Percentiles rank a stretch among this genome's conserved stretches.
phyloP scores from a whole-genome alignment of 2,113 vertebrate genomes.

The Sakesphorus luctuosus region DNA sequence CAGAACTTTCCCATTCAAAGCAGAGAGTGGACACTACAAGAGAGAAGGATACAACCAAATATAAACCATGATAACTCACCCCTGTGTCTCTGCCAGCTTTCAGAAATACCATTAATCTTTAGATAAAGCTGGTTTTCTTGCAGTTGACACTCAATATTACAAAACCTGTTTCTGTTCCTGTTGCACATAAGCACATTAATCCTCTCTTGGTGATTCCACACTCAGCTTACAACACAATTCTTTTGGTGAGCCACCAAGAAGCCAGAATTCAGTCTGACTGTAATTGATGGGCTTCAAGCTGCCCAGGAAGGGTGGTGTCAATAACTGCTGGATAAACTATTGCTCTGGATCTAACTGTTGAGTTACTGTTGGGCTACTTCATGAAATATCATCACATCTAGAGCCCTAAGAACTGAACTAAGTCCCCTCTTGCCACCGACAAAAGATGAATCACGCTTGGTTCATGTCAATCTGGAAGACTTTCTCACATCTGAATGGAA shows the following conservation, averaged over 20 bases:
- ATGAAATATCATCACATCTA: neutral
- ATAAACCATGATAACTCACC: neutral
- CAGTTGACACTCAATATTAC: neutral
- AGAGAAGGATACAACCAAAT: neutral
- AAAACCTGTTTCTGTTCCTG: neutral
- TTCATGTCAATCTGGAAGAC: neutral
- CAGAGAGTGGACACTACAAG: neutral
- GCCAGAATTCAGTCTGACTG: neutral
- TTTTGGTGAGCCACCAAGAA: neutral
- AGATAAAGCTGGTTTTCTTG: neutral
- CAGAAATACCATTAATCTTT: neutral
- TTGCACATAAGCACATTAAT: neutral
- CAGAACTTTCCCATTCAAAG: neutral
- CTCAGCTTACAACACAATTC: neutral
- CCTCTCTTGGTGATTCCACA: neutral
- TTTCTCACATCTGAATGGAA: conserved; percentile 31
- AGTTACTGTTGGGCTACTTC: neutral
- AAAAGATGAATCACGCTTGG: neutral
- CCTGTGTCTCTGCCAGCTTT: neutral
- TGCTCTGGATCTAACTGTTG: neutral
- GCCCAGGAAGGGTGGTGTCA: neutral
- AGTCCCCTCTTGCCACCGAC: neutral
- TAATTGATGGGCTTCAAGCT: neutral
- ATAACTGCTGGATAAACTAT: neutral
- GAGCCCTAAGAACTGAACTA: neutral